Base-by-base conservation (phyloP, 2,113 vertebrate genomes). In the Marcusenius ussheri region DNA sequence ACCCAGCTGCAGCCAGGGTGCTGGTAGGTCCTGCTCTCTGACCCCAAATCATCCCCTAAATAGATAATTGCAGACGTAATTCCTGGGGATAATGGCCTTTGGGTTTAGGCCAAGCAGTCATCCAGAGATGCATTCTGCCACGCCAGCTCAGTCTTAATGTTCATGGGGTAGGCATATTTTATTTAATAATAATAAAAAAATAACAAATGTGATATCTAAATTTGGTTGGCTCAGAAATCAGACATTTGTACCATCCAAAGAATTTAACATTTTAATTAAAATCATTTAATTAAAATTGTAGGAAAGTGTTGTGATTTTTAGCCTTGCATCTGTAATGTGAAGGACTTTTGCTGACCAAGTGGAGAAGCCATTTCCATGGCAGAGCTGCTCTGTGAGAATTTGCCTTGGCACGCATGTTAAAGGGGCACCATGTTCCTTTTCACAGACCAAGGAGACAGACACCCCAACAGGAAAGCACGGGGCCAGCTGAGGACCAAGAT, bases 401-500 rank as follows among this genome's bases (percentile, higher is more conserved):
- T 24, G 46, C 15, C 5, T 10, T 19, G 17, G 11, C 85, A 15
- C 56, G 13, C 49, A 19, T 87, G 31, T 19, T 35, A 19, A 53
- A 19, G 85, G 49, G n/a, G 7, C 84, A 5, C 27, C 27, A 88
- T 90, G 53, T 91, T 85, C 87, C 84, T 5, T 11, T 21, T 88
- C 47, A 13, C 88, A 99, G 98, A 99, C 93, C 98, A 98, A 91
- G 98, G 98, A 84, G 98, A 99, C 96, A 95, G 98, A 90, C 98
- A 99, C 83, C 98, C 98, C 0, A 99, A 99, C 94, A 96, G 98
- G 39, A 99, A 99, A 93, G 98, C 98, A 0, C 94, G 98, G 84
- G 98, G 98, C 0, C 98, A 99, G 91, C 96, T 99, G 4, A 96
- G 98, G 92, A 99, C 98, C 8, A 99, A 99, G 89, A 99, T 99